A percentile compares a stretch with the other conserved stretches of the same genome.
Evolutionary conservation across 2,888 invertebrate species (phyloP).

Genomic region (Rotaria magnacalcarata): DNA sequence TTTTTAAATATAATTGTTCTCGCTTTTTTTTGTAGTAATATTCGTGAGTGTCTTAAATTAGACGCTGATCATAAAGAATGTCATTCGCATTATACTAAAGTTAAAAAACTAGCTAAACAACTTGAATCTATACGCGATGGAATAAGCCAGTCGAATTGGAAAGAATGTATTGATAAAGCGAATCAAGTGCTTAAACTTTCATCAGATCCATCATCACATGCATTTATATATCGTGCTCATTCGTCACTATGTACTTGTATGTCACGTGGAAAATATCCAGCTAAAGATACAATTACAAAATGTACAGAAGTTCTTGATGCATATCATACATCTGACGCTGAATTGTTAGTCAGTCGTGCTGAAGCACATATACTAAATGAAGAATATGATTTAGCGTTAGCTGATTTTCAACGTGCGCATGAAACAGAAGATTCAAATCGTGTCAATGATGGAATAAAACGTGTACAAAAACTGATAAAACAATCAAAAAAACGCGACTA

Average conservation of each 20-base stretch:
- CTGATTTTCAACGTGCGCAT: slow-evolving; percentile 77
- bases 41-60: slow-evolving; percentile 88
- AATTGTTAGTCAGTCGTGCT: slow-evolving; percentile 79
- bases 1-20: neutral
- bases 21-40: slow-evolving; percentile 65
- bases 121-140: slow-evolving; percentile 59
- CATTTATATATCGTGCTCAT: slow-evolving; percentile 36
- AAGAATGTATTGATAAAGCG: slow-evolving; percentile 53
- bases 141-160: slow-evolving; percentile 53
- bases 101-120: slow-evolving; percentile 83
- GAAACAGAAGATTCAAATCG: slow-evolving; percentile 74
- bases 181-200: slow-evolving; percentile 34
- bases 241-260: slow-evolving; percentile 37
- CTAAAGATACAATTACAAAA: slow-evolving; percentile 69
- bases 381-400: slow-evolving; percentile 78
- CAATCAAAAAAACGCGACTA: slow-evolving; percentile 88
- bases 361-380: slow-evolving; percentile 84
- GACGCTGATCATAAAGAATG: slow-evolving; percentile 96
- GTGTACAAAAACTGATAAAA: slow-evolving; percentile 84
- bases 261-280: slow-evolving; percentile 67
- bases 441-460: slow-evolving; percentile 80
- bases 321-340: slow-evolving; percentile 66
- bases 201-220: slow-evolving; percentile 30
- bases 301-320: slow-evolving; percentile 75
- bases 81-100: slow-evolving; percentile 87